A percentile compares a stretch with the other conserved stretches of the same genome.
These are phyloP conservation scores for Rhinichthys klamathensis DNA, from an alignment of 2,113 vertebrate genomes.

Conservation along the genomic window DNA sequence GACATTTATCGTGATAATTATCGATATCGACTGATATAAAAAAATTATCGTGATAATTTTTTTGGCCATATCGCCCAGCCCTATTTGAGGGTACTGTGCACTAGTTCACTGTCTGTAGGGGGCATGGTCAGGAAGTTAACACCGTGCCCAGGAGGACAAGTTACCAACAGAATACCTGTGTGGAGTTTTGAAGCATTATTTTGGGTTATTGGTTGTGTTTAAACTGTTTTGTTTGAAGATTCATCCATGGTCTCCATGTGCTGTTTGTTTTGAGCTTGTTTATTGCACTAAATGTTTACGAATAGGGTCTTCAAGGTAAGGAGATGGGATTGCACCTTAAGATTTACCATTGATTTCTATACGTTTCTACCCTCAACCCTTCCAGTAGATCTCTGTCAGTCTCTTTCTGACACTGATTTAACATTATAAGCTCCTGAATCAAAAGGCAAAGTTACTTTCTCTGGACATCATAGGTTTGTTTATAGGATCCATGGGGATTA, in stretches of 20 bases:
- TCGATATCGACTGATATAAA: too few species aligned
- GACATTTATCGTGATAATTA: too few species aligned
- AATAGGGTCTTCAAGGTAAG: background rate
- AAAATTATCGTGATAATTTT: too few species aligned
- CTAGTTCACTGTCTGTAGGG: background rate
- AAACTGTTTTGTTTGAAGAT: background rate
- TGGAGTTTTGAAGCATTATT: background rate
- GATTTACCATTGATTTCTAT: background rate
- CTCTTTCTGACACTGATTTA: background rate
- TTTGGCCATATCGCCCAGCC: too few species aligned
- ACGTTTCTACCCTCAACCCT: background rate
- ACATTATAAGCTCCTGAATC: background rate
- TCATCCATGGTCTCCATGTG: background rate
- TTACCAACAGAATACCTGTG: constrained; percentile 8
- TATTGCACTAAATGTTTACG: background rate
- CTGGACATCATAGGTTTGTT: background rate
- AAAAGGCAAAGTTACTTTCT: background rate
- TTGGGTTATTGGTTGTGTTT: background rate
- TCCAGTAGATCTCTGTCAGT: background rate
- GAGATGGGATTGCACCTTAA: background rate
- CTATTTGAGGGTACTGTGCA: constrained; percentile 10
- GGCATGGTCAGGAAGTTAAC: constrained; percentile 21
- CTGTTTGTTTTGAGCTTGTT: constrained; percentile 26
- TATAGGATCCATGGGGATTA: background rate
- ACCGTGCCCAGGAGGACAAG: background rate